phyloP scores from a whole-genome alignment of 2,113 vertebrate species.

The Chionomys nivalis region DNA sequence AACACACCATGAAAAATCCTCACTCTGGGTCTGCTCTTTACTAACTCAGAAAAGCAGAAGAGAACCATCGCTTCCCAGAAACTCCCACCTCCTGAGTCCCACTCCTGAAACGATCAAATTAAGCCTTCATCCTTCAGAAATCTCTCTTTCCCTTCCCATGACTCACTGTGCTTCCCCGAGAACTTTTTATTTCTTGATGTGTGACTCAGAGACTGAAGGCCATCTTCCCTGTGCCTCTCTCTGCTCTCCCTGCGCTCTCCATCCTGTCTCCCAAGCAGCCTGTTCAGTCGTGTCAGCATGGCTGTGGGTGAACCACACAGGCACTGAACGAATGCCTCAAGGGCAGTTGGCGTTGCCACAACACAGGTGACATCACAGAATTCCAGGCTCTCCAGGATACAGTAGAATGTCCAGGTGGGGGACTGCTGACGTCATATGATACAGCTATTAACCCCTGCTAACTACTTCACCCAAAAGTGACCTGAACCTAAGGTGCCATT shows the following conservation, averaged over 20 bases:
- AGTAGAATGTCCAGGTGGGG: not conserved
- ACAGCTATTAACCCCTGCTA: too few relatives aligned
- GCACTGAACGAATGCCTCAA: not conserved
- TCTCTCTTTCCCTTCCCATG: not conserved
- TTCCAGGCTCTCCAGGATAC: not conserved
- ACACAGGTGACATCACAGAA: not conserved
- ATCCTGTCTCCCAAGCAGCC: not conserved
- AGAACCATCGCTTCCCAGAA: not conserved
- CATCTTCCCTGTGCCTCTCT: accelerated
- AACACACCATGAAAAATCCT: not conserved
- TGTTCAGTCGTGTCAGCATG: not conserved
- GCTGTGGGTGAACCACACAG: accelerated
- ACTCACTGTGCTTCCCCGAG: not conserved
- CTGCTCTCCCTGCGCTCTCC: not conserved
- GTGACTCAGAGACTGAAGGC: not conserved
- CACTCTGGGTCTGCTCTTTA: not conserved
- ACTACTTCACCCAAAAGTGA: too few relatives aligned
- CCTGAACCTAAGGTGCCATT: too few relatives aligned
- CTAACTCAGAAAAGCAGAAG: not conserved
- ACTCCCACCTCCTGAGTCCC: not conserved
- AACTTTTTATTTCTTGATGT: not conserved
- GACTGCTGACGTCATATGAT: not conserved
- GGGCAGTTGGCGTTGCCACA: not conserved
- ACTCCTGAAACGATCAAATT: not conserved
- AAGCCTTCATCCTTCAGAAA: not conserved